Evolutionary conservation across 2,888 invertebrate species (phyloP).

Genomic region (Drosophila siamana): DNA sequence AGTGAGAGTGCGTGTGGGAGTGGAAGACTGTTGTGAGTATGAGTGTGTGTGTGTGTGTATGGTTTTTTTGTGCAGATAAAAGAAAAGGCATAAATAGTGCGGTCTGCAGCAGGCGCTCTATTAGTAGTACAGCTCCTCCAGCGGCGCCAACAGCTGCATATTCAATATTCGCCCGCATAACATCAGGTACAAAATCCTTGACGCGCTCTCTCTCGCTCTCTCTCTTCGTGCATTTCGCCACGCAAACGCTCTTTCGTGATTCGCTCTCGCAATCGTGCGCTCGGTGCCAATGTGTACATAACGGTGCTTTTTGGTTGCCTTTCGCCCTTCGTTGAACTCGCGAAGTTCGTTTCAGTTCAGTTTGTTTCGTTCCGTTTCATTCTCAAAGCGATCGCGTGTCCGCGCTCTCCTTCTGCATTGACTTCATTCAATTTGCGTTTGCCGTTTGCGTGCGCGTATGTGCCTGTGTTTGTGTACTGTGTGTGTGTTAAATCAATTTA

Average conservation of each 20-base stretch:
- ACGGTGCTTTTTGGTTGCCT: constrained; percentile 46
- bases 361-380: constrained; percentile 12
- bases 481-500: constrained; percentile 50
- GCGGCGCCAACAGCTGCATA: constrained; percentile 42
- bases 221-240: background rate
- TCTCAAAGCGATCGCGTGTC: constrained; percentile 31
- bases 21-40: background rate
- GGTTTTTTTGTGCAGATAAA: constrained; percentile 44
- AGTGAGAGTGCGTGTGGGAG: constrained; percentile 10
- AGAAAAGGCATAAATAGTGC: constrained; percentile 70
- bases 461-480: constrained; percentile 20
- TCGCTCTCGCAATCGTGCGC: background rate
- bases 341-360: constrained; percentile 12
- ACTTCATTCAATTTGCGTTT: constrained; percentile 5
- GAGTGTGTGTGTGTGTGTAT: constrained; percentile 8
- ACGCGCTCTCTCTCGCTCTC: constrained; percentile 1
- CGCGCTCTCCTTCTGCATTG: background rate
- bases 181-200: constrained; percentile 32
- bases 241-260: background rate
- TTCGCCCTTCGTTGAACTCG: constrained; percentile 3
- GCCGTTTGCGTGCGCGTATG: background rate
- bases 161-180: background rate
- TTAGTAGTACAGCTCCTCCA: constrained; percentile 59
- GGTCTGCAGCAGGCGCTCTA: constrained; percentile 39
- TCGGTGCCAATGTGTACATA: constrained; percentile 20